Evolutionary conservation across 2,888 invertebrate species (phyloP).

Genomic region (Oxyscelio sp.): DNA sequence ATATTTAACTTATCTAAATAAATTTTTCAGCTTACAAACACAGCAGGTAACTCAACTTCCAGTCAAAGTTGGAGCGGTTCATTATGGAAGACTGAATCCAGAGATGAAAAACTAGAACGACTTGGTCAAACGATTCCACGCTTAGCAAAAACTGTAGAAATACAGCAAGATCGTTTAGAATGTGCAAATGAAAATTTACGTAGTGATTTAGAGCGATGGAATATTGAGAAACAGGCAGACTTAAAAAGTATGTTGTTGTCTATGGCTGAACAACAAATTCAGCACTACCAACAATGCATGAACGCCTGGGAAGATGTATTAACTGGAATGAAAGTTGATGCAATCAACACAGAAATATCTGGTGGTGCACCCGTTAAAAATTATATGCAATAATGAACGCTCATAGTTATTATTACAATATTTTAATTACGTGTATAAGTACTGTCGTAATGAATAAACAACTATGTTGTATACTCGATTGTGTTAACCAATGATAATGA

Average conservation of each 20-base stretch:
- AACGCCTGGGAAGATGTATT: slow-evolving; percentile 90
- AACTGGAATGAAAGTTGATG: slow-evolving; percentile 84
- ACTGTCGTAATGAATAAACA: no score
- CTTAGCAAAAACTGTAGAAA: slow-evolving; percentile 89
- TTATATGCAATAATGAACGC: slow-evolving; percentile 76
- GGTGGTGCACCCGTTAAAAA: slow-evolving; percentile 79
- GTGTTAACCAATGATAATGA: no score
- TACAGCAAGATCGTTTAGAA: slow-evolving; percentile 91
- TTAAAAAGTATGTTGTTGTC: slow-evolving; percentile 90
- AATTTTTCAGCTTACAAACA: slow-evolving; percentile 78
- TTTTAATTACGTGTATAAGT: no score
- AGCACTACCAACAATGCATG: slow-evolving; percentile 91
- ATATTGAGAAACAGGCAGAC: slow-evolving; percentile 91
- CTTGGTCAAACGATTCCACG: slow-evolving; percentile 89
- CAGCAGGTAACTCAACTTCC: slow-evolving; percentile 77
- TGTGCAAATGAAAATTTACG: slow-evolving; percentile 92
- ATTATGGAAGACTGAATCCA: slow-evolving; percentile 90
- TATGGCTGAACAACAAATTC: slow-evolving; percentile 91
- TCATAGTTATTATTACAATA: no score
- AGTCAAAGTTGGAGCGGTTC: slow-evolving; percentile 88
- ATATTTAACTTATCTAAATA: no score
- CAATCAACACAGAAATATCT: slow-evolving; percentile 81
- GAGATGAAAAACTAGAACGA: slow-evolving; percentile 89
- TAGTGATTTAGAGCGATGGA: slow-evolving; percentile 92
- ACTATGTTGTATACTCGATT: no score